Conservation (phyloP, 2,113 vertebrate genomes). For the Pituophis catenifer region DNA sequence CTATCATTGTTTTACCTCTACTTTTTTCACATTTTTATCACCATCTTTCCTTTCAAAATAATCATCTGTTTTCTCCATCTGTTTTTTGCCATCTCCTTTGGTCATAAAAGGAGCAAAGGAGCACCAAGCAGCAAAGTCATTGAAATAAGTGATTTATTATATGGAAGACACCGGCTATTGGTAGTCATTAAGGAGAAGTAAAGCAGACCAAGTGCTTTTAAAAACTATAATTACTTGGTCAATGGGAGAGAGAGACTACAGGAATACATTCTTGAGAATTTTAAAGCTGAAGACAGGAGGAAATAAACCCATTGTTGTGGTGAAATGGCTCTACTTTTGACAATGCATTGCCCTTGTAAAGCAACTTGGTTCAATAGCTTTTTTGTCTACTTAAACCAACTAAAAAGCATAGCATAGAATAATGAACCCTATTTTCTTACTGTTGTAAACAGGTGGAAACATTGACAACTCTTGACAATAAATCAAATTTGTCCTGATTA, state of each 20-base stretch:
- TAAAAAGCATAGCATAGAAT: neutral
- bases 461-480: neutral
- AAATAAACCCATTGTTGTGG: neutral
- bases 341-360: neutral
- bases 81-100: neutral
- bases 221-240: conserved; percentile 27
- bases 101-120: neutral
- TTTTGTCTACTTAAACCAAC: neutral
- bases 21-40: neutral
- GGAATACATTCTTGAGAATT: conserved; percentile 9
- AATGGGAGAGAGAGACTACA: conserved; percentile 9
- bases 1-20: neutral
- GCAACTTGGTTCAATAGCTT: neutral
- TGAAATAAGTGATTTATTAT: conserved; percentile 21
- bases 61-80: neutral
- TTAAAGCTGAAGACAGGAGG: neutral
- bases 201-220: conserved; percentile 12
- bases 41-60: neutral
- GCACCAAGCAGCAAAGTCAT: neutral
- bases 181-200: conserved; percentile 15
- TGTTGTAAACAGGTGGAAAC: neutral
- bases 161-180: conserved; percentile 4
- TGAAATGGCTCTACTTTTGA: neutral
- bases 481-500: neutral
- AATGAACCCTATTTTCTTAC: neutral